Evolutionary conservation across 2,797 vertebrate genomes (phyloP), one percentile per base, ranked within the genome.

Genomic region (Gouania willdenowi): DNA sequence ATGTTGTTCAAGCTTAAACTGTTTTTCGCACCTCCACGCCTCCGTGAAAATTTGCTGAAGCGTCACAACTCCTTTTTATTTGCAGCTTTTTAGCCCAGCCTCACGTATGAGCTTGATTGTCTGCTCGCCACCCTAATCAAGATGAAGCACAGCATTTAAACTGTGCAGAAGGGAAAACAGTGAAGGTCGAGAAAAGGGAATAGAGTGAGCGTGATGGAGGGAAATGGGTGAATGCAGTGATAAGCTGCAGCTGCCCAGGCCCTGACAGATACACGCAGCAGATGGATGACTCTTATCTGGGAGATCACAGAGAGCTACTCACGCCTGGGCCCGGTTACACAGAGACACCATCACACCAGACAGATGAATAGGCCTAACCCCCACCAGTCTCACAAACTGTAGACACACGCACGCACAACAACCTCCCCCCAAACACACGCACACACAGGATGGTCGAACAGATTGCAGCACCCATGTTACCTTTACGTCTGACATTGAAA

Each of bases 231-330:
- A 71, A 66, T 61, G 73, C 66, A 36, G 66, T 55, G 83, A 87
- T 89, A 86, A 85, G 75, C 57, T n/a, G 46, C 76, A 40, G 68
- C 70, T 54, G 75, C 66, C 71, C 22, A 60, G 67, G 65, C 50
- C 70, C 71, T 77, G 86, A 86, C 83, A 83, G 77, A 78, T 49
- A 72, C 74, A 78, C 73, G 44, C 61, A 63, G 73, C 82, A 87
- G 87, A 89, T 87, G 83, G 86, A 87, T 84, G 82, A 78, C 69
- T 82, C 77, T 87, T 84, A 86, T 87, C 77, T 66, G 60, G 71
- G 66, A 79, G 79, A 88, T 86, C 83, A 77, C 73, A 63, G 79
- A 76, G 79, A 53, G 71, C 75, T 21, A 48, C 74, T 79, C 70
- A 69, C 73, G 57, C 75, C 71, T 44, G 19, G 72, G 62, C 77